phyloP scores from a whole-genome alignment of 2,797 vertebrate genomes.

The Ambastaia sidthimunki region DNA sequence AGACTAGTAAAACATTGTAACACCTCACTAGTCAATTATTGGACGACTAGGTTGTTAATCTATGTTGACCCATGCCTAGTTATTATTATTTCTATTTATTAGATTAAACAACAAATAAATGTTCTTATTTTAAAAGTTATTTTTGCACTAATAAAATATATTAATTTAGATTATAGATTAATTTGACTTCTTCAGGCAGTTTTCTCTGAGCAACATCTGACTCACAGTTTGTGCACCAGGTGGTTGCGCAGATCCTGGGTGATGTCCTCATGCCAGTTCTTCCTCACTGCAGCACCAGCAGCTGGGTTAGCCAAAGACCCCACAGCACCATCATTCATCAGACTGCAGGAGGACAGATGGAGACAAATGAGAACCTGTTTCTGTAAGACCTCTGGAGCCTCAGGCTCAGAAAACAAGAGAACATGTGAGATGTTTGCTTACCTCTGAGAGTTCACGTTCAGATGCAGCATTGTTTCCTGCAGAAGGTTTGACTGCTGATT shows the following conservation, averaged over 20 bases:
- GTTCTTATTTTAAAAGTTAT: too few relatives aligned
- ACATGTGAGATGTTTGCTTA: conserved; percentile 68
- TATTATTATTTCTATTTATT: too few relatives aligned
- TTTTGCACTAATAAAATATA: too few relatives aligned
- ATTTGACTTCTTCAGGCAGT: neutral
- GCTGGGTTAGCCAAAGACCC: conserved; percentile 89
- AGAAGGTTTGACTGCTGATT: conserved; percentile 83
- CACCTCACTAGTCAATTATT: too few relatives aligned
- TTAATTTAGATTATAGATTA: too few relatives aligned
- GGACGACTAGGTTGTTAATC: too few relatives aligned
- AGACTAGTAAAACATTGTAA: too few relatives aligned
- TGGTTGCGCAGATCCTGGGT: conserved; percentile 94
- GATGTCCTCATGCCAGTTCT: conserved; percentile 95
- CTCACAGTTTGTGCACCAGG: conserved; percentile 94
- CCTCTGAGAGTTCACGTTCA: conserved; percentile 91
- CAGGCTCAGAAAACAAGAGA: neutral
- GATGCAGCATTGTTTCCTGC: conserved; percentile 92
- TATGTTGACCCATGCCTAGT: too few relatives aligned
- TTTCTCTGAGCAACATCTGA: conserved; percentile 9
- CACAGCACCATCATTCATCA: conserved; percentile 87
- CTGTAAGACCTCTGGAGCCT: neutral
- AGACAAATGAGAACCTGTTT: neutral
- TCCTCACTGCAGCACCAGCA: conserved; percentile 89
- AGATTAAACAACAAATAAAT: too few relatives aligned
- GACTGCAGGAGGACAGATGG: conserved; percentile 59